phyloP scores from a whole-genome alignment of 2,797 vertebrate genomes.

The Epinephelus malabaricus region DNA sequence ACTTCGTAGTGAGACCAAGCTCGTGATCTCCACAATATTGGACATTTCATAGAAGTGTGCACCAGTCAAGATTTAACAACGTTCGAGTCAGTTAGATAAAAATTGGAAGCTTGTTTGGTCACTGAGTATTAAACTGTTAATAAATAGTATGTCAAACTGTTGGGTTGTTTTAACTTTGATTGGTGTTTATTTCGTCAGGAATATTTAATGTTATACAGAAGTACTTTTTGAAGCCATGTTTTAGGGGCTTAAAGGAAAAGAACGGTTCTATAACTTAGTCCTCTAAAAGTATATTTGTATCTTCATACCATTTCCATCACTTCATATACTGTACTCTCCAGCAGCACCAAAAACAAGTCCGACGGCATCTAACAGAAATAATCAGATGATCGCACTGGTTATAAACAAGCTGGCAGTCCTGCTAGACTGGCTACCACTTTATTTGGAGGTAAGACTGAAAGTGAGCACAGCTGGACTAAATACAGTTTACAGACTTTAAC shows the following conservation, averaged over 20 bases:
- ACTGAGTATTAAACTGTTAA: not conserved
- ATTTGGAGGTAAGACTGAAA: not conserved
- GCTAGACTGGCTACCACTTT: not conserved
- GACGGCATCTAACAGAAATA: not conserved
- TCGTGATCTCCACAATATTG: not conserved
- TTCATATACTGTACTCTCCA: not conserved
- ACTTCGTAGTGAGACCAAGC: no score
- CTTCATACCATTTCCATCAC: not conserved
- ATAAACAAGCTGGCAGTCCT: not conserved
- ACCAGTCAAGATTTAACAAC: not conserved
- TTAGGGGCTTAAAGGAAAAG: slow-evolving; percentile 1
- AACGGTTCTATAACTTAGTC: not conserved
- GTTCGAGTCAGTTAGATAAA: not conserved
- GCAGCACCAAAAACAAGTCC: not conserved
- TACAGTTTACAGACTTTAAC: no score
- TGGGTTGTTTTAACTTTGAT: not conserved
- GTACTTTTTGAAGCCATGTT: not conserved
- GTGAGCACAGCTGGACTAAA: no score
- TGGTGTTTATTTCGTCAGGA: not conserved
- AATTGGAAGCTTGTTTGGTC: not conserved
- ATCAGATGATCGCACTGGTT: not conserved
- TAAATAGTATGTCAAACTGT: not conserved
- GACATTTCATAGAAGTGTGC: not conserved
- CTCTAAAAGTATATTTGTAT: not conserved
- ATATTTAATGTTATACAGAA: not conserved